Evolutionary conservation across 2,888 invertebrate genomes (phyloP), one percentile per base, ranked within the genome.

Genomic region (Heteromurus nitidus): DNA sequence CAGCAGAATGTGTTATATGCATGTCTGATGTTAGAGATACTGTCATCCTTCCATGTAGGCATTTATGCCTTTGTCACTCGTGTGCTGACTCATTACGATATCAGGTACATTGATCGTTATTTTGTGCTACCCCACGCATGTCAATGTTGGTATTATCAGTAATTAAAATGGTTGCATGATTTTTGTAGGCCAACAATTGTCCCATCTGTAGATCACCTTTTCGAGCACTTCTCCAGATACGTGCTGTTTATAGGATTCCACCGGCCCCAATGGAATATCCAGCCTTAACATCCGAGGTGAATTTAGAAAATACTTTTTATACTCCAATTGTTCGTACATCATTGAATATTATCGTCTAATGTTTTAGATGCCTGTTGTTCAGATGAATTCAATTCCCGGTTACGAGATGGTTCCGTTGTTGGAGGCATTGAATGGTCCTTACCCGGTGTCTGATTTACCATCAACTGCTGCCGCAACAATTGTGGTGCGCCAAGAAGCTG

Each of bases 201-300:
- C 99, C 99, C 7, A 99, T 99, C 87, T 99, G 99, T 89, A 92
- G 99, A 83, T 96, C 98, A n/a, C 99, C 99, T 11, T 99, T 99
- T 90, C 92, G 99, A 84, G 99, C 99, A 0, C 91, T 99, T 68
- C 91, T 99, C 77, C 98, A 99, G 91, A 96, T 99, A 69, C 92
- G 97, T 83, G 98, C 99, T 26, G 92, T 99, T 87, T 96, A 97
- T 89, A 95, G 95, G 88, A 84, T 87, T 70, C 90, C 90, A 86
- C 91, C 89, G 70, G 84, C 84, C 3, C 85, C 86, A 16, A 80
- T 81, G 64, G 90, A 91, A 42, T 86, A 85, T 87, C 91, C 91
- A 36, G 89, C 90, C 16, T 91, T 91, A 88, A 91, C 93, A 30
- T 92, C 93, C 22, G 94, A 93, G 90, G 94, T 92, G 90, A 36